A percentile compares a stretch with the other conserved stretches of the same genome.
Conservation (phyloP, 1,140 invertebrate genomes). For the Neodiprion virginianus region DNA sequence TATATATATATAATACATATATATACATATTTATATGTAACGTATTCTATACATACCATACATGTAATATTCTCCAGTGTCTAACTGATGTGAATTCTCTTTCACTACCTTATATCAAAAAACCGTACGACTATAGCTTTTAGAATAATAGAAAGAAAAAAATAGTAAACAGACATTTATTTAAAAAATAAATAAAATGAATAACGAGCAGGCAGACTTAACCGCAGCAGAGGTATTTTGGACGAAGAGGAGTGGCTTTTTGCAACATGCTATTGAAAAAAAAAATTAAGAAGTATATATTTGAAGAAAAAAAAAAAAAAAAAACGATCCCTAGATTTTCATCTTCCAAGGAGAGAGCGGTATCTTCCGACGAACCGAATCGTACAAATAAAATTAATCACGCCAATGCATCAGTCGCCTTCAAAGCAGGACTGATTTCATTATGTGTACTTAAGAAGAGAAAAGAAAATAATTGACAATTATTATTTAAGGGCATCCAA, state of each 20-base stretch:
- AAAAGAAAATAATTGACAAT: slow-evolving; percentile 18
- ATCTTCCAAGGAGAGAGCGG: background rate
- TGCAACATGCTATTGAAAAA: slow-evolving; percentile 6
- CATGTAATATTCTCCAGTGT: background rate
- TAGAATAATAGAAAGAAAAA: slow-evolving; percentile 11
- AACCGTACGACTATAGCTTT: background rate
- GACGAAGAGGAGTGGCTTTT: slow-evolving; percentile 48
- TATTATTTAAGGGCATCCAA: slow-evolving; percentile 56
- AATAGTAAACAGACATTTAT: slow-evolving; percentile 5
- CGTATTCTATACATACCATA: background rate
- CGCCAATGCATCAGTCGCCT: background rate
- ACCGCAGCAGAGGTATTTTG: slow-evolving; percentile 64
- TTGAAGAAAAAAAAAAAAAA: background rate
- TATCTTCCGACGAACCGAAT: background rate
- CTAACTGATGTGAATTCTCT: background rate
- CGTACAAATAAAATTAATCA: background rate
- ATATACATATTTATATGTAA: background rate
- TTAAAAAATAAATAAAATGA: background rate
- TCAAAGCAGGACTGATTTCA: too few relatives aligned
- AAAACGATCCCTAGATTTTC: background rate
- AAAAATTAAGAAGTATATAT: background rate
- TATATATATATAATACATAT: background rate
- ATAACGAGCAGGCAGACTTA: slow-evolving; percentile 49
- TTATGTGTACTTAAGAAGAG: background rate
- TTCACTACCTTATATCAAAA: background rate